Evolutionary conservation across 1,140 invertebrate genomes (phyloP), one percentile per base, ranked within the genome.

Genomic region (Colletes latitarsis): DNA sequence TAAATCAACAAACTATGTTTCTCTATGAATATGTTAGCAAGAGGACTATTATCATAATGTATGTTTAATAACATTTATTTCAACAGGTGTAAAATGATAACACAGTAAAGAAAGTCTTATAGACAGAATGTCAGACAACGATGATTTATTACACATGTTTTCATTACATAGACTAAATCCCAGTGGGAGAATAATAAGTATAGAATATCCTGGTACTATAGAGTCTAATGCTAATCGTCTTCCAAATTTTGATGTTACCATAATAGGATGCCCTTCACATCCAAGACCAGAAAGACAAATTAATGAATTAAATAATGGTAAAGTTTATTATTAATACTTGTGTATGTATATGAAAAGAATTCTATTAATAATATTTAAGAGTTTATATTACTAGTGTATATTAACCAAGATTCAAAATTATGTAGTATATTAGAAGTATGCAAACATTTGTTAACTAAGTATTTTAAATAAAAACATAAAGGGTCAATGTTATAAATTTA

Each of bases 181-280:
- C 8, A 76, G 80, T 78, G 87, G 84, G 64, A 89, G 88, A 66
- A 66, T 90, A 69, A 69, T 88, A 46, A 81, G 84, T 4, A 80
- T 90, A 70, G 90, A 90, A 63, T 58, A n/a, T 49, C 39, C 88
- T 19, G 86, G 72, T 82, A 83, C 78, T 30, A 82, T 80, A 3
- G 76, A 79, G 53, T 17, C 88, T 9, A 85, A 81, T 63, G 80
- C 89, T 62, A 82, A 72, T 63, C 84, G 77, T 84, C 74, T 91
- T 81, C 78, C 83, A 39, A 88, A 73, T 41, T 76, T 92, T 57
- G 88, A 91, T 39, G 90, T 90, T n/a, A 87, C 89, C 68, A 46
- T 93, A 41, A 89, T 89, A 60, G 90, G 89, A 73, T 52, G 91
- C 17, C 84, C 83, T 63, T 86, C 87, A 67, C 91, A 77, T 82